phyloP scores from a whole-genome alignment of 2,113 vertebrate genomes.

The Octodon degus region DNA sequence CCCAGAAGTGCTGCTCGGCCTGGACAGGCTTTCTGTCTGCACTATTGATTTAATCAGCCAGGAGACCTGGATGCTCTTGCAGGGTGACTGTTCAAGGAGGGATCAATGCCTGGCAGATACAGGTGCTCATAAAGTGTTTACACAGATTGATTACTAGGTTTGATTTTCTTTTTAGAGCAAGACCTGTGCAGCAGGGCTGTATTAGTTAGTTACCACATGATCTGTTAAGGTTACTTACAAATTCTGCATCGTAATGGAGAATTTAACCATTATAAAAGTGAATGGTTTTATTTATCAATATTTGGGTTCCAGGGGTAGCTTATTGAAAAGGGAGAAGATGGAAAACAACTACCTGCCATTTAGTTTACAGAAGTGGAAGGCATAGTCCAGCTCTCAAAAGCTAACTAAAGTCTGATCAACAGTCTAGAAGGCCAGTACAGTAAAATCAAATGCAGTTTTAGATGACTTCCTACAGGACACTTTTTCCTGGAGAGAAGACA shows the following conservation, averaged over 20 bases:
- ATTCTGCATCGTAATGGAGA: not conserved
- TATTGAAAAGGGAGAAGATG: not conserved
- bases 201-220: not conserved
- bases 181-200: not conserved
- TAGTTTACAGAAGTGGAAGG: not conserved
- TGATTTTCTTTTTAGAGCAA: not conserved
- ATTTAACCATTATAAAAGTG: not conserved
- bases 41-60: conserved; percentile 18
- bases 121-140: not conserved
- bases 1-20: not conserved
- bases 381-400: not conserved
- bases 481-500: not conserved
- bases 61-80: not conserved
- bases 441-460: not conserved
- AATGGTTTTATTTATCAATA: not conserved
- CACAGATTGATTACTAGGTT: not conserved
- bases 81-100: not conserved
- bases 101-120: not conserved
- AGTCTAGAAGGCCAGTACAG: not conserved
- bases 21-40: not conserved
- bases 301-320: not conserved
- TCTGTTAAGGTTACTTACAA: not conserved
- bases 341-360: not conserved
- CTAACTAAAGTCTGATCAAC: not conserved
- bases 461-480: not conserved